Base-by-base conservation (phyloP, 2,113 vertebrate genomes). In the Tautogolabrus adspersus region DNA sequence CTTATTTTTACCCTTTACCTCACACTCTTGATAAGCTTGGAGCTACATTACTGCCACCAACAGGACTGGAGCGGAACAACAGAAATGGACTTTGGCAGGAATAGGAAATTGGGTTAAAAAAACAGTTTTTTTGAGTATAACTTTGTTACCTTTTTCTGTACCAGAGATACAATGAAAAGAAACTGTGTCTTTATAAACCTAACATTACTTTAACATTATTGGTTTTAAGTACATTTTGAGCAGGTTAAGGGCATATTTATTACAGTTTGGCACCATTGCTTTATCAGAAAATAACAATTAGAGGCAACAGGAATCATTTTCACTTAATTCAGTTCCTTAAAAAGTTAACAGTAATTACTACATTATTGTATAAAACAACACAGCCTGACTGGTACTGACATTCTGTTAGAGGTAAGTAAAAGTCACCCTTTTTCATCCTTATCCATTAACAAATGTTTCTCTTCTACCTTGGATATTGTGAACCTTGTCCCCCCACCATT, bases 401-500 rank as follows among this genome's bases (percentile, higher is more conserved):
- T 49, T 18, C 19, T 13, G 18, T n/a, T 10, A 10, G 19, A 30
- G 9, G 19, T 55, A 52, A 9, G 44, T 3, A 8, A 58, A 1
- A 5, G 54, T 70, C 62, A 93, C 4, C 81, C 87, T 19, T 87
- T 84, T 44, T 88, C 91, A 59, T 86, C 73, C 0, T 84, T 61
- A 38, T 82, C 65, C 6, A 23, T 30, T 15, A 57, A 16, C 10
- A 40, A 19, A 30, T 73, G 56, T 12, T 70, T 61, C 38, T 90
- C 87, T 6, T 0, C 34, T 6, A 93, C 90, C 66, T 89, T 92
- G 13, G 61, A 81, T 66, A 93, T 88, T 40, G 1, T 81, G 72
- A 93, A 93, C 18, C 91, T 81, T 0, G 69, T 72, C 19, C n/a
- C 81, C 1, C 72, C 66, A 6, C 70, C 71, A 2, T 49, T 66